Conservation (phyloP, 2,797 vertebrate genomes). For the Pseudochaenichthys georgianus region DNA sequence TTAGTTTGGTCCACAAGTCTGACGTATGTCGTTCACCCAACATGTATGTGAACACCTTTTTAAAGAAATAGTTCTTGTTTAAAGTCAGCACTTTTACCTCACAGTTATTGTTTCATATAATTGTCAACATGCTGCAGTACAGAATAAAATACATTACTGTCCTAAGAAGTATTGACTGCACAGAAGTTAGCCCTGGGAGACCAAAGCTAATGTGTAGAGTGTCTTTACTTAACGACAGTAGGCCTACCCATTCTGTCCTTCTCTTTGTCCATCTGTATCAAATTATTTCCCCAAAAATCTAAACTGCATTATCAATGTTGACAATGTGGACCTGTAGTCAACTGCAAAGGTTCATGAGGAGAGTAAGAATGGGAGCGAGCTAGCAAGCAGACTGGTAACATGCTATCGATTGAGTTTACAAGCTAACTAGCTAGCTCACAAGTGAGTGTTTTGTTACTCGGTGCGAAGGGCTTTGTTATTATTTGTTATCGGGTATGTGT, state of each 20-base stretch:
- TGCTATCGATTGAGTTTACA: neutral
- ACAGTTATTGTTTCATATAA: slow-evolving; percentile 17
- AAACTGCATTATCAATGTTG: too few species aligned
- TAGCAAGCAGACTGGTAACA: neutral
- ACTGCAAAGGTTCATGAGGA: slow-evolving; percentile 15
- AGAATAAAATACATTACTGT: neutral
- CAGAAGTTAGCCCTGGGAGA: neutral
- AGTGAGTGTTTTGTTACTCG: neutral
- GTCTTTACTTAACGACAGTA: neutral
- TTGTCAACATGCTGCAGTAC: neutral
- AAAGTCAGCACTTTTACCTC: slow-evolving; percentile 4
- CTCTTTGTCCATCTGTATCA: neutral
- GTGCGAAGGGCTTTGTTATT: neutral
- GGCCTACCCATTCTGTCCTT: neutral
- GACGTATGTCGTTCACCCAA: neutral
- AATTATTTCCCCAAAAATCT: neutral
- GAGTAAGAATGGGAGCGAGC: too few species aligned
- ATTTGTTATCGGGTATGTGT: neutral
- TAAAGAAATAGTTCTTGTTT: neutral
- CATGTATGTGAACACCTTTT: neutral
- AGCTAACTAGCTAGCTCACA: neutral
- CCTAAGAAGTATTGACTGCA: neutral
- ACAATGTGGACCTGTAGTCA: neutral
- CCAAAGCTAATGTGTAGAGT: neutral
- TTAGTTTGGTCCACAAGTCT: neutral